Evolutionary conservation across 2,888 invertebrate species (phyloP), one percentile per base, ranked within the genome.

Genomic region (Ichneumon xanthorius): DNA sequence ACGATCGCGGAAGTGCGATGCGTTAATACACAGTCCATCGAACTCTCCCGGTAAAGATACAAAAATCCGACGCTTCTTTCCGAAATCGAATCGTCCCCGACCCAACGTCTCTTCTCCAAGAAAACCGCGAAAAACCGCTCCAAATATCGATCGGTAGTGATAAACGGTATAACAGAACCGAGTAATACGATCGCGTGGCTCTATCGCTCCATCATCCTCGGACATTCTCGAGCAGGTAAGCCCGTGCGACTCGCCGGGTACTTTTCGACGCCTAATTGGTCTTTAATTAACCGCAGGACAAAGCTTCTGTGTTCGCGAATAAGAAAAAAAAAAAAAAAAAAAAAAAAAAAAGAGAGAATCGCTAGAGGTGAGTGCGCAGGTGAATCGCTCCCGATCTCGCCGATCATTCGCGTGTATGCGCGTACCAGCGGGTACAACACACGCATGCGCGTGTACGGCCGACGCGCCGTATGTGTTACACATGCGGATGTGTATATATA

Each of bases 301-400:
- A 37, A 53, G 19, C n/a, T 33, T 22, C n/a, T 40, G 55, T 55
- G 22, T 7, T 55, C 19, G 11, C 22, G 55, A 55, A 55, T 55
- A 55, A 22, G 22, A 55, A 55, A 55, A 9, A 9, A 55, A 16
- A 53, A n/a, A n/a, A n/a, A n/a, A 53, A 50, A 4, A 16, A 50
- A 5, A 53, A 55, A 72, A 72, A 48, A 63, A 67, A 65, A 26
- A 6, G 14, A 9, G 30, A 75, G 26, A 75, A 75, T 48, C 70
- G 70, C 7, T 48, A n/a, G 48, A 22, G 48, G 50, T 50, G 76
- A 30, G 61, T 48, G 76, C 65, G 65, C 40, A 48, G 73, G 67
- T 80, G 67, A 73, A 73, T 80, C 72, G 65, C 72, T 30, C 63
- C 63, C 65, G 76, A 61, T 72, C 61, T 80, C 65, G 58, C 67